Conservation (phyloP, 2,888 invertebrate genomes). For the Trypoxylon attenuatum region DNA sequence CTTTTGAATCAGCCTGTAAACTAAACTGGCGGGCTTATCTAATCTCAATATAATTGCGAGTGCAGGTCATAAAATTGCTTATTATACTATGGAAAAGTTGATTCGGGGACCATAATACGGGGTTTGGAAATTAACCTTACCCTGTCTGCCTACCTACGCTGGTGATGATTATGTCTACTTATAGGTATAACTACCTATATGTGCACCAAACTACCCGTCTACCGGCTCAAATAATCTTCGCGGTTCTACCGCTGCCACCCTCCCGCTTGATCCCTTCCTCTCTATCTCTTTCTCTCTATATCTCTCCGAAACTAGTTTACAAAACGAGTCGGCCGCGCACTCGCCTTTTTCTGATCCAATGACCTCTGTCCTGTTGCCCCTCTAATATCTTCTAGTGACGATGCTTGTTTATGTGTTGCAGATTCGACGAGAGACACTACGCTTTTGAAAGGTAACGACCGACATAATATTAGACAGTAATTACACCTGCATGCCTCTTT, state of each 20-base stretch:
- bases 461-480: conserved; percentile 1
- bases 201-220: conserved; percentile 64
- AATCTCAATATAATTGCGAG: conserved; percentile 69
- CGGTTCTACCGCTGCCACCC: conserved; percentile 35
- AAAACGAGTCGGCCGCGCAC: conserved; percentile 46
- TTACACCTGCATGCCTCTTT: not conserved
- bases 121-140: conserved; percentile 71
- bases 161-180: conserved; percentile 69
- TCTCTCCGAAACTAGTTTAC: conserved; percentile 48
- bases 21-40: conserved; percentile 51
- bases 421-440: conserved; percentile 74
- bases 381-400: conserved; percentile 16
- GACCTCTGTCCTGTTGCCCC: conserved; percentile 35
- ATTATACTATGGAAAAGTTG: conserved; percentile 73
- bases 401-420: conserved; percentile 69
- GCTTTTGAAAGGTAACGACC: conserved; percentile 72
- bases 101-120: conserved; percentile 71
- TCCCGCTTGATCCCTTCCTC: not conserved
- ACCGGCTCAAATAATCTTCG: conserved; percentile 65
- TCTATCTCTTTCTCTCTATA: conserved; percentile 1
- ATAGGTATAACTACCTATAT: conserved; percentile 63
- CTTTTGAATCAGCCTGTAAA: conserved; percentile 22
- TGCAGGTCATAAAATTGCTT: conserved; percentile 71
- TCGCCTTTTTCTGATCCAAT: conserved; percentile 49
- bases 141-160: conserved; percentile 66